Conservation (phyloP, 2,797 vertebrate genomes). For the Echiichthys vipera region DNA sequence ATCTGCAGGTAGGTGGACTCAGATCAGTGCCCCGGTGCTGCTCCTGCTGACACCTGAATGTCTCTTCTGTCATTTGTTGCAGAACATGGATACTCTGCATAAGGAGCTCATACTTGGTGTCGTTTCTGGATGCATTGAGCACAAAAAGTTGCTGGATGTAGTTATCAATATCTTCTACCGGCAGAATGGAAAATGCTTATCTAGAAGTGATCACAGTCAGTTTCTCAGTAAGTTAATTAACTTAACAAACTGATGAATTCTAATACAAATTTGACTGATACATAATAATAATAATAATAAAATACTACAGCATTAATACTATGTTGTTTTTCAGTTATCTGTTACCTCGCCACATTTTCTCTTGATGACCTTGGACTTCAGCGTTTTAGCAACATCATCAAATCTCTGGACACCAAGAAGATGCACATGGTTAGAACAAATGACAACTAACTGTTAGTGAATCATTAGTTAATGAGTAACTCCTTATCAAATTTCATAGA, state of each 20-base stretch:
- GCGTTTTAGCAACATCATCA: slow-evolving; percentile 87
- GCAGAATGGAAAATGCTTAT: slow-evolving; percentile 78
- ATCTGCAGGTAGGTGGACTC: slow-evolving; percentile 84
- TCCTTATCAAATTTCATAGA: too few relatives aligned
- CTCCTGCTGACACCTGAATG: not conserved
- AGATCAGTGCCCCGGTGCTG: not conserved
- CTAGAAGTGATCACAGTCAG: slow-evolving; percentile 82
- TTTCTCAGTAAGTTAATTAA: slow-evolving; percentile 84
- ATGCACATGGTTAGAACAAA: slow-evolving; percentile 88
- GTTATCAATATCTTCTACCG: slow-evolving; percentile 88
- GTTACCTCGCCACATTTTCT: slow-evolving; percentile 89
- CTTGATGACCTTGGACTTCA: slow-evolving; percentile 89
- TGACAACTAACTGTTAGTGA: too few relatives aligned
- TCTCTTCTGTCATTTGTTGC: slow-evolving; percentile 21
- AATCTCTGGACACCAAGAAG: slow-evolving; percentile 86
- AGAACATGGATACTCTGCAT: slow-evolving; percentile 79
- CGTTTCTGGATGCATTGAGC: slow-evolving; percentile 88
- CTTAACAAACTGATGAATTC: not conserved
- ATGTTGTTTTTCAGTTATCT: slow-evolving; percentile 84
- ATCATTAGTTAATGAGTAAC: too few relatives aligned
- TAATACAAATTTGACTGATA: not conserved
- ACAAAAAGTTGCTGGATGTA: slow-evolving; percentile 85
- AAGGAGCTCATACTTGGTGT: slow-evolving; percentile 85
- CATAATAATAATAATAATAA: too few relatives aligned
- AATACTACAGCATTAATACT: too few relatives aligned